Conservation (phyloP, 2,797 vertebrate species). For the Sparidentex hasta region DNA sequence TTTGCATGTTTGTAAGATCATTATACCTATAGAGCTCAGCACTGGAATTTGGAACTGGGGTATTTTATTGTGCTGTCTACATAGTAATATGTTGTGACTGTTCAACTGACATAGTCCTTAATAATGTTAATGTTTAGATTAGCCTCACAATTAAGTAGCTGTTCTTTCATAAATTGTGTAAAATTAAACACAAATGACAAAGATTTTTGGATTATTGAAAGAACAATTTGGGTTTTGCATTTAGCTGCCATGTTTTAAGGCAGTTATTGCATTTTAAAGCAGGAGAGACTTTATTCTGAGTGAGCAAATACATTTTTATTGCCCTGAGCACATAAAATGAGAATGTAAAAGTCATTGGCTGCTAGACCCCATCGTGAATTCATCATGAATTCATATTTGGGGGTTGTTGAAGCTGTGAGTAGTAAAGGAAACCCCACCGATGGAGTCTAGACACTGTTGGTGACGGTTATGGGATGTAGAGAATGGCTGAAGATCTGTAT, state of each 20-base stretch:
- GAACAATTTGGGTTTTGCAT: conserved; percentile 2
- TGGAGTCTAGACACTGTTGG: no score
- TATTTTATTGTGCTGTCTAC: conserved; percentile 39
- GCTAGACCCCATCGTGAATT: no score
- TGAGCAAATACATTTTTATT: no score
- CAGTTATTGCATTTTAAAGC: background rate
- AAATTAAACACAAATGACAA: background rate
- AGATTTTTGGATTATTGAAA: background rate
- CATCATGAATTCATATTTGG: no score
- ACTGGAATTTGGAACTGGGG: conserved; percentile 21
- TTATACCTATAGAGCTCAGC: conserved; percentile 44
- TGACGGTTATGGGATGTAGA: no score
- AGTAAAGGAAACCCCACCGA: no score
- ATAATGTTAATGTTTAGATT: background rate
- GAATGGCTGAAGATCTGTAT: no score
- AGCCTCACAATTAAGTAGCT: background rate
- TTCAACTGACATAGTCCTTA: conserved; percentile 42
- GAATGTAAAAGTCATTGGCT: no score
- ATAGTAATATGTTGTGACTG: conserved; percentile 36
- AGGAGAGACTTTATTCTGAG: no score
- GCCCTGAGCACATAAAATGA: no score
- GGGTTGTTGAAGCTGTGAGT: no score
- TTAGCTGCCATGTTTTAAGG: background rate
- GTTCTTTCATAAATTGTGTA: background rate
- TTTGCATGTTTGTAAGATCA: conserved; percentile 47